Evolutionary conservation across 2,888 invertebrate genomes (phyloP).

Genomic region (Leptarthrus brevirostris): DNA sequence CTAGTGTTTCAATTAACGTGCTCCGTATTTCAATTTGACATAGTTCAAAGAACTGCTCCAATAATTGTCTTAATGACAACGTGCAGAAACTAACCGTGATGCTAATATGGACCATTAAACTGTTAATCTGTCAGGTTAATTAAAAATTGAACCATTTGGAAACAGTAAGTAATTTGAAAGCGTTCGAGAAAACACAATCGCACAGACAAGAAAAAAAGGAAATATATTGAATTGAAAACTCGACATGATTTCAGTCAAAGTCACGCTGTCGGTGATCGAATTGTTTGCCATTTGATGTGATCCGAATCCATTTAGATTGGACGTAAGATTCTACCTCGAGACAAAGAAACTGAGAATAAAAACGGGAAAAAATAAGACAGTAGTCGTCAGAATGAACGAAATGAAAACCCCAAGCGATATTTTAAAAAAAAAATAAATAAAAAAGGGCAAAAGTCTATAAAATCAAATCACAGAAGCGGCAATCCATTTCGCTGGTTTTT

Average conservation of each 20-base stretch:
- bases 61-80: no score
- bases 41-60: neutral
- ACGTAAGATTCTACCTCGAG: neutral
- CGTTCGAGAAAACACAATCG: neutral
- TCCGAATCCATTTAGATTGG: conserved; percentile 17
- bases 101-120: neutral
- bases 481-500: neutral
- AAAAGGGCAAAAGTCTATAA: conserved; percentile 11
- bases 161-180: neutral
- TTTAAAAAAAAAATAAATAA: neutral
- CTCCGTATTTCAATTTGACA: no score
- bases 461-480: conserved; percentile 8
- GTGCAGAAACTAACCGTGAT: no score
- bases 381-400: neutral
- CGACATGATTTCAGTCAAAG: conserved; percentile 13
- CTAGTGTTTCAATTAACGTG: no score
- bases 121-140: neutral
- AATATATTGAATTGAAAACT: neutral
- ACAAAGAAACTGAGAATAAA: neutral
- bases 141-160: neutral
- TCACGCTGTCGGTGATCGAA: conserved; percentile 1
- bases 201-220: neutral
- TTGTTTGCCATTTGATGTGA: conserved; percentile 25
- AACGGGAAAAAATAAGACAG: neutral
- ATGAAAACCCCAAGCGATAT: neutral